A percentile compares a stretch with the other conserved stretches of the same genome.
Evolutionary conservation across 2,113 vertebrate species (phyloP).

Genomic region (Lophochroa leadbeateri): DNA sequence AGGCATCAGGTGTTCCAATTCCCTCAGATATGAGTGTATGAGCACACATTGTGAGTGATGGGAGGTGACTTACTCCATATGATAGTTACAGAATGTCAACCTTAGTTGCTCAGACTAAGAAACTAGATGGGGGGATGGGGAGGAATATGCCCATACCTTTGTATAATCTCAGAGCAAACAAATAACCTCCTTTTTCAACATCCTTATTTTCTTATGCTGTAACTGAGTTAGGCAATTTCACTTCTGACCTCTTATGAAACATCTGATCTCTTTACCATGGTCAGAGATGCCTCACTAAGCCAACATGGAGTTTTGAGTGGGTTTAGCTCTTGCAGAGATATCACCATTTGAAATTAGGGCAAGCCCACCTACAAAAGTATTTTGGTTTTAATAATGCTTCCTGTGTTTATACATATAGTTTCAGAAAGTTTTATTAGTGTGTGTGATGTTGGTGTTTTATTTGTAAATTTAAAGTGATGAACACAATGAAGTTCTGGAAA

Average conservation of each 20-base stretch:
- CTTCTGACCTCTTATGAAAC: neutral
- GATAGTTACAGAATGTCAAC: neutral
- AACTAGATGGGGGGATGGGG: neutral
- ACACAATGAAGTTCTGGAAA: slow-evolving; percentile 25
- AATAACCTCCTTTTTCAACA: neutral
- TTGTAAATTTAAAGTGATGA: slow-evolving; percentile 44
- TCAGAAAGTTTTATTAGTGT: neutral
- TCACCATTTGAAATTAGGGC: neutral
- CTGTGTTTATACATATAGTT: neutral
- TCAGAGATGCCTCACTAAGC: neutral
- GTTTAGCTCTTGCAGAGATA: neutral
- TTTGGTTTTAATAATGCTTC: neutral
- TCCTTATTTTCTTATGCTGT: neutral
- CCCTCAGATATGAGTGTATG: neutral
- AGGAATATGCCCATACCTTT: neutral
- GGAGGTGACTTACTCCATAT: neutral
- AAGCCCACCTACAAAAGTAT: neutral
- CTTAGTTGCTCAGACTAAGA: neutral
- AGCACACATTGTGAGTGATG: neutral
- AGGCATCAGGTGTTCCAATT: neutral
- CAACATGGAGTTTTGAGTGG: neutral
- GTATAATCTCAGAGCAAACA: neutral
- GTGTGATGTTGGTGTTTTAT: neutral
- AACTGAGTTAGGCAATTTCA: neutral
- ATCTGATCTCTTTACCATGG: neutral